Percentiles rank a stretch among this genome's conserved stretches.
Conservation (phyloP, 2,888 invertebrate species). For the Tetanocera ferruginea region DNA sequence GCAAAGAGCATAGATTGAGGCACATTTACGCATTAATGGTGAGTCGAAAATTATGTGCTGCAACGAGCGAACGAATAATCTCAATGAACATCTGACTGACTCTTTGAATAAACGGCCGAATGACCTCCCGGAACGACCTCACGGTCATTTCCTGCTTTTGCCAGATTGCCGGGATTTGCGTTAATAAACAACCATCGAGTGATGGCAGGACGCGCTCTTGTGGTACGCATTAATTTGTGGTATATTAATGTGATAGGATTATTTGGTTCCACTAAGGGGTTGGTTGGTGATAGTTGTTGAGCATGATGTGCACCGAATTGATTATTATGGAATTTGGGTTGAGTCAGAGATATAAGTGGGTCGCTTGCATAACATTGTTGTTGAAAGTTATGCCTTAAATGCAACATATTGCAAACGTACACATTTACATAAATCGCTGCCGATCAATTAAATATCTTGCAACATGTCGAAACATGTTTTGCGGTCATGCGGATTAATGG, state of each 20-base stretch:
- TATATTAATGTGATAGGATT: constrained; percentile 24
- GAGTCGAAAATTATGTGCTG: constrained; percentile 27
- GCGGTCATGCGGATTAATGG: background rate
- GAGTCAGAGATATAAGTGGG: background rate
- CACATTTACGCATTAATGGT: constrained; percentile 20
- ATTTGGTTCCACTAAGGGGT: background rate
- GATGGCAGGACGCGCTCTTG: background rate
- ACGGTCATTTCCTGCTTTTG: background rate
- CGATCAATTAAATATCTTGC: background rate
- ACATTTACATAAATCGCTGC: background rate
- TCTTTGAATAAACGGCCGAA: background rate
- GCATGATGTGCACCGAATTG: background rate
- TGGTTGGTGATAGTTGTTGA: background rate
- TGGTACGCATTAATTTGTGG: constrained; percentile 13
- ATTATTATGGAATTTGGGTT: background rate
- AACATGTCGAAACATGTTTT: background rate
- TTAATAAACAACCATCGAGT: constrained; percentile 25
- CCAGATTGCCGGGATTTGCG: constrained; percentile 12
- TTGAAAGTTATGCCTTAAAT: background rate
- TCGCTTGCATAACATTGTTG: background rate
- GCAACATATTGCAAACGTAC: background rate
- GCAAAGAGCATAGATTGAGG: background rate
- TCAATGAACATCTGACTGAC: background rate
- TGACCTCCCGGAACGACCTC: background rate
- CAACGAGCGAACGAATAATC: background rate